Conservation (phyloP, 1,140 invertebrate genomes). For the Pseudomyrmex concolor region DNA sequence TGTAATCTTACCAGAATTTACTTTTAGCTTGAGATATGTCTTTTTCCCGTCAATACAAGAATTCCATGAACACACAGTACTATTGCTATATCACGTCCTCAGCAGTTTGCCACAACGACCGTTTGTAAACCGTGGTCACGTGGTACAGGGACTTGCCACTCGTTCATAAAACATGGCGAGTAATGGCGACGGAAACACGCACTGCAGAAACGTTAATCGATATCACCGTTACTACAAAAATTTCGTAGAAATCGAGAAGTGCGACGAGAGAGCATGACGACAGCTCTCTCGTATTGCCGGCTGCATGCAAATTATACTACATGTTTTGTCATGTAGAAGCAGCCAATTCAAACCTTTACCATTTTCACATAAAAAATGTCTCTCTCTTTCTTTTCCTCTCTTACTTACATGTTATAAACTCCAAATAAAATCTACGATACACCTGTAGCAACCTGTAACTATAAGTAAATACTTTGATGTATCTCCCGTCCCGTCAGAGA, state of each 20-base stretch:
- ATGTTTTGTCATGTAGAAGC: background rate
- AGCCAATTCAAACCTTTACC: background rate
- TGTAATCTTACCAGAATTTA: background rate
- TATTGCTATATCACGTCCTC: constrained; percentile 24
- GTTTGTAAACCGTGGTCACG: constrained; percentile 71
- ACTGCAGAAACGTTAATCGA: constrained; percentile 51
- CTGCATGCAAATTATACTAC: background rate
- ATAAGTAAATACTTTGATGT: too few relatives aligned
- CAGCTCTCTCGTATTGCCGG: background rate
- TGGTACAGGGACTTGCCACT: constrained; percentile 58
- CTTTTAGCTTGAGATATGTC: background rate
- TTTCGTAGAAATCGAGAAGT: background rate
- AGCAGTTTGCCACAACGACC: constrained; percentile 54
- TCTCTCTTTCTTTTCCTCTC: background rate
- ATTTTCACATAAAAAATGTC: background rate
- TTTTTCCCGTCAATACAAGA: background rate
- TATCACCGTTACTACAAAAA: constrained; percentile 4
- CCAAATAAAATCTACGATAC: background rate
- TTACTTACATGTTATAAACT: background rate
- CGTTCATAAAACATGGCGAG: constrained; percentile 60
- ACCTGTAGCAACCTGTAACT: background rate
- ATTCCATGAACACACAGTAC: background rate
- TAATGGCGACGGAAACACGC: background rate
- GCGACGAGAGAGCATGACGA: background rate
- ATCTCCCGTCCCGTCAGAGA: too few relatives aligned